phyloP scores from a whole-genome alignment of 1,140 invertebrate genomes.

The Metaphire vulgaris region DNA sequence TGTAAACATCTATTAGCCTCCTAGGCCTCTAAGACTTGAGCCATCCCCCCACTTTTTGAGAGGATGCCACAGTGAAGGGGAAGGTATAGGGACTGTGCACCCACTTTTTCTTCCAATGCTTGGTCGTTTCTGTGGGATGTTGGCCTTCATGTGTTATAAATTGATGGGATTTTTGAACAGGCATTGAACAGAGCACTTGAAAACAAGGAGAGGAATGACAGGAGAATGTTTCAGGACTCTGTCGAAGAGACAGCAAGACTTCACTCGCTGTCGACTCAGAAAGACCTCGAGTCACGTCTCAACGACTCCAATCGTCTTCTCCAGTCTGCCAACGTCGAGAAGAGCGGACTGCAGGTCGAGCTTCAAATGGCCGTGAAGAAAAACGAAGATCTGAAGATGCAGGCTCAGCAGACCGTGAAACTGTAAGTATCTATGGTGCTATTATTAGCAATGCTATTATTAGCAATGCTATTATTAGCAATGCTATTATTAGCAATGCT shows the following conservation, averaged over 20 bases:
- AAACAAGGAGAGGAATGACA: constrained; percentile 44
- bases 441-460: background rate
- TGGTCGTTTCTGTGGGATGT: too few relatives aligned
- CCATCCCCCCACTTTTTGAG: too few relatives aligned
- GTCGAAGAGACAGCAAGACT: constrained; percentile 42
- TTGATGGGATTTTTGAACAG: too few relatives aligned
- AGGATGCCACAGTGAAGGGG: too few relatives aligned
- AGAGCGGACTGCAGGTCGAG: constrained; percentile 38
- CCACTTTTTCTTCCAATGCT: too few relatives aligned
- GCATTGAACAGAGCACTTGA: constrained; percentile 46
- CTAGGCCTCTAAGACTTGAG: too few relatives aligned
- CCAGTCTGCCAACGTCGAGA: constrained; percentile 39
- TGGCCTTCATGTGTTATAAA: too few relatives aligned
- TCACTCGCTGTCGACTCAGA: constrained; percentile 37
- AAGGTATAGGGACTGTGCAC: too few relatives aligned
- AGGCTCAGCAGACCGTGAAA: constrained; percentile 48
- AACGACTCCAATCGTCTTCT: constrained; percentile 36
- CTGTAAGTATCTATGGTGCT: constrained; percentile 38
- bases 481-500: too few relatives aligned
- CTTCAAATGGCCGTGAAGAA: constrained; percentile 42
- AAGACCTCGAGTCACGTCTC: constrained; percentile 38
- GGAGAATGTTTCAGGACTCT: constrained; percentile 45
- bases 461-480: too few relatives aligned
- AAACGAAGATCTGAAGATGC: constrained; percentile 45
- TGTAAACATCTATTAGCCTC: too few relatives aligned